These are phyloP conservation scores for Conus canariensis DNA, from an alignment of 2,888 invertebrate genomes.

Conservation along the genomic window DNA sequence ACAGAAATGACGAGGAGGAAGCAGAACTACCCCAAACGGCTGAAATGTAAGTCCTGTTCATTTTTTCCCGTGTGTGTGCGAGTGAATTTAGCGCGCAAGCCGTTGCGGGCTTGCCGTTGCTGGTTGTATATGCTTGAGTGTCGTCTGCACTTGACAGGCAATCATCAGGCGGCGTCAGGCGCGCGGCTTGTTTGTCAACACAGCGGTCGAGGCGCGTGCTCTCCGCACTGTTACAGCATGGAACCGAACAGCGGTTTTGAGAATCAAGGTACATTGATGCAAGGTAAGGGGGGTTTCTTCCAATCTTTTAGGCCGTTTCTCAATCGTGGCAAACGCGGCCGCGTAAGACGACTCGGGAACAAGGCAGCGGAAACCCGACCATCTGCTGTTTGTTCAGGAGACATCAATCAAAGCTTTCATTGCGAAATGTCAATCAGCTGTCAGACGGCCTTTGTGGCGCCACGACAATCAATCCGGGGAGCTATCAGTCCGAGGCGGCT, in stretches of 20 bases:
- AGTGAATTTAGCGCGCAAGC: conserved; percentile 28
- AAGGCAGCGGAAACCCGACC: conserved; percentile 47
- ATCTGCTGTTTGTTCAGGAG: conserved; percentile 73
- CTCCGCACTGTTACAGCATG: background rate
- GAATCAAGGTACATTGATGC: background rate
- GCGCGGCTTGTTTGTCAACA: conserved; percentile 43
- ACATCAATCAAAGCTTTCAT: conserved; percentile 76
- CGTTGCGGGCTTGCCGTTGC: conserved; percentile 17
- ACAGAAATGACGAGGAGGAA: conserved; percentile 73
- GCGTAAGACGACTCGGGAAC: background rate
- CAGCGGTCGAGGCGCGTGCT: conserved; percentile 15
- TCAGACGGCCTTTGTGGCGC: conserved; percentile 74
- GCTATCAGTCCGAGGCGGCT: conserved; percentile 73
- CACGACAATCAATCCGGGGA: conserved; percentile 74
- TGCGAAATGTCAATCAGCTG: conserved; percentile 76
- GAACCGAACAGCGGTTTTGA: background rate
- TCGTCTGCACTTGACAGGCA: conserved; percentile 36
- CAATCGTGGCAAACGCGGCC: background rate
- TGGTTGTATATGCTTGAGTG: conserved; percentile 30
- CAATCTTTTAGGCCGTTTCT: background rate
- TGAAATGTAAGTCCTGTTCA: conserved; percentile 47
- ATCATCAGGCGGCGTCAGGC: conserved; percentile 42
- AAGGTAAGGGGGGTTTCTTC: background rate
- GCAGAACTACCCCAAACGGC: conserved; percentile 83
- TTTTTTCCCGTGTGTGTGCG: conserved; percentile 26